Percentiles rank a stretch among this genome's conserved stretches.
Conservation (phyloP, 2,113 vertebrate species). For the Serinus canaria region DNA sequence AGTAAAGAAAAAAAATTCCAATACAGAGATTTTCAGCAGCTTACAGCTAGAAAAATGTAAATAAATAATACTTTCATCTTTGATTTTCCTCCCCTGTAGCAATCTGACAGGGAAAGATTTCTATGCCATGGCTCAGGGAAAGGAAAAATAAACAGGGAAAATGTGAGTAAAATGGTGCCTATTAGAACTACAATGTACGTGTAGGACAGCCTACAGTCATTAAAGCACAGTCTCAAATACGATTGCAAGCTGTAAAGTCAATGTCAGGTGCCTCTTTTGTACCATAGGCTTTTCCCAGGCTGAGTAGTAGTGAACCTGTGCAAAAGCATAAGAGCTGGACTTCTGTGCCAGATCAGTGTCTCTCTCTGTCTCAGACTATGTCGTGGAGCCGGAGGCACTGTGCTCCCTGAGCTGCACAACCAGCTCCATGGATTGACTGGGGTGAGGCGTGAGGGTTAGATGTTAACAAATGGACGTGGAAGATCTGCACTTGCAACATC, state of each 20-base stretch:
- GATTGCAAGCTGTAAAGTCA: not conserved
- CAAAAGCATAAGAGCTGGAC: not conserved
- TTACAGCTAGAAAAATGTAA: not conserved
- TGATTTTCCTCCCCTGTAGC: not conserved
- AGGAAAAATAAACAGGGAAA: constrained; percentile 2
- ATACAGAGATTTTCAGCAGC: not conserved
- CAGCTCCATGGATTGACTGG: not conserved
- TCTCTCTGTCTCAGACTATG: not conserved
- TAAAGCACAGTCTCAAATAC: constrained; percentile 4
- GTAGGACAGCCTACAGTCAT: not conserved
- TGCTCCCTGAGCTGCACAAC: not conserved
- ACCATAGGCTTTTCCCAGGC: not conserved
- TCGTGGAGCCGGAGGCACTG: not conserved
- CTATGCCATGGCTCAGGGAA: constrained; percentile 17
- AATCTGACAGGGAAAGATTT: not conserved
- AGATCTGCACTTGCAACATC: not conserved
- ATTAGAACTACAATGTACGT: not conserved
- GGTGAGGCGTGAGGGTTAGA: not conserved
- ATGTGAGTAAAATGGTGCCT: not conserved
- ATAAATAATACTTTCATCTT: not conserved
- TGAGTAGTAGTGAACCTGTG: not conserved
- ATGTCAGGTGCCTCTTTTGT: not conserved
- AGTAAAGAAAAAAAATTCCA: not conserved
- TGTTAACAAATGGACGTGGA: not conserved
- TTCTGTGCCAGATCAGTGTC: not conserved